These are phyloP conservation scores for Epinephelus fuscoguttatus DNA, from an alignment of 2,113 vertebrate genomes.

Conservation along the genomic window DNA sequence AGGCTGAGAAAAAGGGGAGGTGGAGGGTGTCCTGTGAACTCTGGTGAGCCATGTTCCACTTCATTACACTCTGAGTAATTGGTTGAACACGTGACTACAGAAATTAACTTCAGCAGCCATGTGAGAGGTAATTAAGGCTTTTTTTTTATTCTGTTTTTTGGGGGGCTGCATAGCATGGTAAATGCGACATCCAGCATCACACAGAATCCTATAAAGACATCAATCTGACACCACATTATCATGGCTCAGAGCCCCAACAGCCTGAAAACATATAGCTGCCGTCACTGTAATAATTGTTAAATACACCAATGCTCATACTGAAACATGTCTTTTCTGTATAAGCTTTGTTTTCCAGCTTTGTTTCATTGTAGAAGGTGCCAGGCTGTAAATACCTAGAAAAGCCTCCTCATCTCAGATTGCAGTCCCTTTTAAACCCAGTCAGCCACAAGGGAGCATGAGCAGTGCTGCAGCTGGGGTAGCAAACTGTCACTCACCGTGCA, in stretches of 20 bases:
- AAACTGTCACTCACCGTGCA: constrained; percentile 44
- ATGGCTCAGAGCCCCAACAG: constrained; percentile 12
- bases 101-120: constrained; percentile 73
- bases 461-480: constrained; percentile 28
- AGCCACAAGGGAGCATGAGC: constrained; percentile 29
- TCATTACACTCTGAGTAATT: constrained; percentile 78
- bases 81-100: constrained; percentile 68
- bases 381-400: constrained; percentile 34
- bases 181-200: neutral
- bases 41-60: constrained; percentile 70
- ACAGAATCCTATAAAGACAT: constrained; percentile 24
- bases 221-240: constrained; percentile 24
- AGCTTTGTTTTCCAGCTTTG: neutral
- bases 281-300: neutral
- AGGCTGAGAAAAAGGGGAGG: constrained; percentile 33
- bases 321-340: neutral
- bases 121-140: constrained; percentile 71
- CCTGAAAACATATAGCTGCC: neutral
- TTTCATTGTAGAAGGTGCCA: constrained; percentile 10
- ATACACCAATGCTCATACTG: constrained; percentile 3
- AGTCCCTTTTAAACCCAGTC: constrained; percentile 32
- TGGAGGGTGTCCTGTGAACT: constrained; percentile 61
- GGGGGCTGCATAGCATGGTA: constrained; percentile 13
- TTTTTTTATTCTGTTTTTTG: neutral
- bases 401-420: constrained; percentile 49